These are phyloP conservation scores for Gallinago media DNA, from an alignment of 2,113 vertebrate genomes.

Conservation along the genomic window DNA sequence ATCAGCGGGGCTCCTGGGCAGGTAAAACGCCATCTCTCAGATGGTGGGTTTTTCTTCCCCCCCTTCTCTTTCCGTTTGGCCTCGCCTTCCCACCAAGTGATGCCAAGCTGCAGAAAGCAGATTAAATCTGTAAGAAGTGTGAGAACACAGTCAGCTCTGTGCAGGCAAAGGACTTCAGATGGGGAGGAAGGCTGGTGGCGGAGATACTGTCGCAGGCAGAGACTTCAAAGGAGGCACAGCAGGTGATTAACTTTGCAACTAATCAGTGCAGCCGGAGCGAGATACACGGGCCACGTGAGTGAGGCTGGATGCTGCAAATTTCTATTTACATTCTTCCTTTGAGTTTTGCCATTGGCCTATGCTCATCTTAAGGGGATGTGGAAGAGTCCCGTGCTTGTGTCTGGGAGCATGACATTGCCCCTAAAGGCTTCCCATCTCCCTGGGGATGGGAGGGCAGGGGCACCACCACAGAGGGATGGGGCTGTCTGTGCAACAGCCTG, in stretches of 20 bases:
- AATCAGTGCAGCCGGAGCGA: accelerated
- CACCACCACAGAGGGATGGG: accelerated
- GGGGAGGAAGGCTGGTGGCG: neutral
- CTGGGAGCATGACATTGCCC: accelerated
- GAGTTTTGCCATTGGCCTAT: accelerated
- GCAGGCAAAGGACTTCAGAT: neutral
- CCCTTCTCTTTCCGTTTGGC: neutral
- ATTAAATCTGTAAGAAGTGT: slow-evolving; percentile 1
- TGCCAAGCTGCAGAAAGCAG: neutral
- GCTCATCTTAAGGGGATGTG: accelerated
- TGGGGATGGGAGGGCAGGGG: neutral
- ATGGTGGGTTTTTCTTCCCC: neutral
- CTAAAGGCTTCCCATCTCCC: neutral
- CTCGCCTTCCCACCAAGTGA: neutral
- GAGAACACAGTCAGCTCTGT: slow-evolving; percentile 28
- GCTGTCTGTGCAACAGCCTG: accelerated
- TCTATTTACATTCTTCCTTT: neutral
- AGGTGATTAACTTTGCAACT: neutral
- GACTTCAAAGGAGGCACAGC: neutral
- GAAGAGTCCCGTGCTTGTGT: neutral
- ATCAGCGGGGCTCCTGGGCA: neutral
- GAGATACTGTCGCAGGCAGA: neutral
- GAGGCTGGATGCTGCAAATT: neutral
- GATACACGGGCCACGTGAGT: accelerated
- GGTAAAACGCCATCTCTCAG: neutral